phyloP scores from a whole-genome alignment of 2,888 invertebrate genomes.

The Dasypogon diadema region DNA sequence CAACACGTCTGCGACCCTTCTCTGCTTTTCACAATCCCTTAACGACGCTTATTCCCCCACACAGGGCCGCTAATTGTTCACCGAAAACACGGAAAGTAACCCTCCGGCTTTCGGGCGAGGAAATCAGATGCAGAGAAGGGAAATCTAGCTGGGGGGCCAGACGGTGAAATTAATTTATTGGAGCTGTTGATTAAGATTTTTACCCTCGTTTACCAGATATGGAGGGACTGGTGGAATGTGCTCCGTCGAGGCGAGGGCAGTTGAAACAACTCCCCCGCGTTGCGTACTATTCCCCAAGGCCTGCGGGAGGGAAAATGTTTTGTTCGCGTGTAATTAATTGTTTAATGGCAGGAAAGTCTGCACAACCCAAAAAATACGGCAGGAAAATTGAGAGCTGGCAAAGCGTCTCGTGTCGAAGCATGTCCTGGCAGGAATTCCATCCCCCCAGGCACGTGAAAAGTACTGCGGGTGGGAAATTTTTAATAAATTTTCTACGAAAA shows the following conservation, averaged over 20 bases:
- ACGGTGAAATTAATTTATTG: constrained; percentile 54
- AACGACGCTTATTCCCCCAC: constrained; percentile 16
- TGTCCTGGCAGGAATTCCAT: not conserved
- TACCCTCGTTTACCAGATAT: constrained; percentile 26
- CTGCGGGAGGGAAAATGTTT: constrained; percentile 1
- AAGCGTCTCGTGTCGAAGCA: not conserved
- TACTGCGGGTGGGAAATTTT: not conserved
- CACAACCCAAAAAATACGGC: not conserved
- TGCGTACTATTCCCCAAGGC: not conserved
- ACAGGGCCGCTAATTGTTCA: constrained; percentile 26
- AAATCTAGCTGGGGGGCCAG: constrained; percentile 4
- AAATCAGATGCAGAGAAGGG: not conserved
- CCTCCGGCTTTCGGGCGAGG: constrained; percentile 1
- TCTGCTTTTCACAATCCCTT: not conserved
- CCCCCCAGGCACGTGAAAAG: not conserved
- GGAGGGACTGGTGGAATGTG: not conserved
- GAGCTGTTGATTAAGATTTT: constrained; percentile 55
- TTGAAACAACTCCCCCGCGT: not conserved
- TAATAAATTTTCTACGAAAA: constrained; percentile 31
- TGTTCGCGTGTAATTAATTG: constrained; percentile 39
- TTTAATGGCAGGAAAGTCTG: constrained; percentile 36
- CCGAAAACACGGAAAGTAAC: constrained; percentile 35
- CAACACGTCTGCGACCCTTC: not conserved
- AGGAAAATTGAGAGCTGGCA: not conserved
- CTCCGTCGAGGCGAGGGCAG: not conserved